Percentiles rank a stretch among this genome's conserved stretches.
phyloP scores from a whole-genome alignment of 2,888 invertebrate species.

The Dasypolia templi region DNA sequence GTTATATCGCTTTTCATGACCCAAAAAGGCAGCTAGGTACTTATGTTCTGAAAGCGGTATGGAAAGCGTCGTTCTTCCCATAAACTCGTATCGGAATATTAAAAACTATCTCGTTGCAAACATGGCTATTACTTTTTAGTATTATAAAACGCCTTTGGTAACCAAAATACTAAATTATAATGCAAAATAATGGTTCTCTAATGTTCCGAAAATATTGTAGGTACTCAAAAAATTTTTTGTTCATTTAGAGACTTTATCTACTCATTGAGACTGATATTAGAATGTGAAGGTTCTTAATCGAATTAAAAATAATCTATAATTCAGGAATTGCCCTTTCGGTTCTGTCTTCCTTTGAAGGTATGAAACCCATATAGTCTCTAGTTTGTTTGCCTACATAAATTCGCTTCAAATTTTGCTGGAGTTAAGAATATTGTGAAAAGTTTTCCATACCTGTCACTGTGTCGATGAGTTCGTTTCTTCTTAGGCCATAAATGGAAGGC shows the following conservation, averaged over 20 bases:
- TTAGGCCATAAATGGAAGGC: constrained; percentile 96
- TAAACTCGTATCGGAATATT: constrained; percentile 26
- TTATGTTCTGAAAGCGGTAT: constrained; percentile 6
- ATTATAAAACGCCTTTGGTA: not conserved
- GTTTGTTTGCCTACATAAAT: not conserved
- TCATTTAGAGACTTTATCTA: not conserved
- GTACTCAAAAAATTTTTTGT: not conserved
- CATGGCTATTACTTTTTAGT: not conserved
- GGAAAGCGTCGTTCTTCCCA: not conserved
- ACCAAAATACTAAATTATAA: not conserved
- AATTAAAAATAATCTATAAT: too few relatives aligned
- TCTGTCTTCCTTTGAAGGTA: not conserved
- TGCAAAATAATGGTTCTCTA: not conserved
- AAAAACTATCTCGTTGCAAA: constrained; percentile 14
- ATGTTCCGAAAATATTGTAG: not conserved
- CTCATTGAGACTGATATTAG: not conserved
- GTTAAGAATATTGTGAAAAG: not conserved
- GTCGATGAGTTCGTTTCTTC: constrained; percentile 81
- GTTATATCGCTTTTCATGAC: not conserved
- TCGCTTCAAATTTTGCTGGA: not conserved
- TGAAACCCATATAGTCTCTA: not conserved
- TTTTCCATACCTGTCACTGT: constrained; percentile 83
- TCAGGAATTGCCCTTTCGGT: too few relatives aligned
- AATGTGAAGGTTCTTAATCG: not conserved
- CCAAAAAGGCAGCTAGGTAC: not conserved